A percentile compares a stretch with the other conserved stretches of the same genome.
Evolutionary conservation across 2,888 invertebrate genomes (phyloP).

Genomic region (Lasioglossum figueresi): DNA sequence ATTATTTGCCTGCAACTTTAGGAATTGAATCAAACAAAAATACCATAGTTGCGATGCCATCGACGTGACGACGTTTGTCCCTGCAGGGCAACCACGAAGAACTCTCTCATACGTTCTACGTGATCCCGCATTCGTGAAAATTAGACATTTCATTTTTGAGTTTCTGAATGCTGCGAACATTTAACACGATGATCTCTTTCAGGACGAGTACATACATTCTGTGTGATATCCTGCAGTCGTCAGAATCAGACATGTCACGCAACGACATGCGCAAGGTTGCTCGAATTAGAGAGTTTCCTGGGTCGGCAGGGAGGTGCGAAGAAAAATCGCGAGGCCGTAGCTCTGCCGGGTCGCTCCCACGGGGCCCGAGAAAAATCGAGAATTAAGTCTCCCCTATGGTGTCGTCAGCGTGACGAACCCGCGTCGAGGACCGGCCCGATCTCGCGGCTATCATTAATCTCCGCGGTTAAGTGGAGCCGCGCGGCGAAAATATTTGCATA

Average conservation of each 20-base stretch:
- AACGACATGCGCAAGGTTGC: not conserved
- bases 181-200: not conserved
- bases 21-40: too few relatives aligned
- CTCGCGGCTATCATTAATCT: slow-evolving; percentile 79
- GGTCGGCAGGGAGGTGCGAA: not conserved
- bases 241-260: not conserved
- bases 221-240: not conserved
- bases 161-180: too few relatives aligned
- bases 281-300: not conserved
- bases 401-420: slow-evolving; percentile 52
- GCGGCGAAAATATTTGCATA: slow-evolving; percentile 82
- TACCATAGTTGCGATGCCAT: too few relatives aligned
- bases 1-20: too few relatives aligned
- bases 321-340: slow-evolving; percentile 11
- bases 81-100: too few relatives aligned
- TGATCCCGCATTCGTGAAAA: not conserved
- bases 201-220: not conserved
- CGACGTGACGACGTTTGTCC: too few relatives aligned
- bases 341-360: slow-evolving; percentile 59
- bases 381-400: slow-evolving; percentile 70
- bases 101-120: too few relatives aligned
- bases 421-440: slow-evolving; percentile 30
- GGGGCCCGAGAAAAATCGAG: slow-evolving; percentile 71
- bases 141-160: not conserved
- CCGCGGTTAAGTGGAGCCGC: slow-evolving; percentile 75